Base-by-base conservation (phyloP, 1,140 invertebrate genomes). In the Scaptomyza pallida region DNA sequence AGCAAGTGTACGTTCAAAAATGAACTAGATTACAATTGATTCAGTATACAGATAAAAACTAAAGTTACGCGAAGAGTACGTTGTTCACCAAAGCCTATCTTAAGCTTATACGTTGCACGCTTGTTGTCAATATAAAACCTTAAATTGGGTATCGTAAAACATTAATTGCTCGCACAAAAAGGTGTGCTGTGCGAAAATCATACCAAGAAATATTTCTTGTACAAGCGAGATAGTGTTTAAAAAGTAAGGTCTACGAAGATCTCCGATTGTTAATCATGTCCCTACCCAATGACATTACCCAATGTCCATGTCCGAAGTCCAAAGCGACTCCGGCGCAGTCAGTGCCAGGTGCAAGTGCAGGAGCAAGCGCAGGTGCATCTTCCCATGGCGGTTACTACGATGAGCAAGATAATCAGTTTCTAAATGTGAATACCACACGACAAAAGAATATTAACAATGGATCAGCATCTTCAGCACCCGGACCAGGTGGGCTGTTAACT, bases 361-460 rank as follows among this genome's bases (percentile, higher is more conserved):
- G 5, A 13, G 15, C 43, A 33, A 23, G 0, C 9, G 12, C 50
- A 56, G 50, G 23, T 41, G 30, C 44, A 16, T 19, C 35, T 12
- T 17, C 16, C 3, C 30, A 48, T 26, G 30, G 50, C 16, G 35
- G 50, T 13, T 68, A 67, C 35, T 72, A 79, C 23, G 81, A 83
- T 37, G 72, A 80, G 48, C 77, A 77, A 37, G 81, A 86, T 23
- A 86, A 86, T 67, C 82, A 85, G 52, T 72, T 85, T 54, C 64
- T 86, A 9, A 78, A 86, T 54, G 77, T 81, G 35, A 81, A 71
- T 57, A 74, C 41, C 47, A 50, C 50, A 0, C 56, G 81, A 9
- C 35, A 63, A 3, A 43, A 45, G 45, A 43, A 71, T 48, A 21
- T 44, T 12, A 68, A 59, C 52, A 62, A 69, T 61, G 21, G 78